Base-by-base conservation (phyloP, 2,888 invertebrate genomes). In the Phasia obesa region DNA sequence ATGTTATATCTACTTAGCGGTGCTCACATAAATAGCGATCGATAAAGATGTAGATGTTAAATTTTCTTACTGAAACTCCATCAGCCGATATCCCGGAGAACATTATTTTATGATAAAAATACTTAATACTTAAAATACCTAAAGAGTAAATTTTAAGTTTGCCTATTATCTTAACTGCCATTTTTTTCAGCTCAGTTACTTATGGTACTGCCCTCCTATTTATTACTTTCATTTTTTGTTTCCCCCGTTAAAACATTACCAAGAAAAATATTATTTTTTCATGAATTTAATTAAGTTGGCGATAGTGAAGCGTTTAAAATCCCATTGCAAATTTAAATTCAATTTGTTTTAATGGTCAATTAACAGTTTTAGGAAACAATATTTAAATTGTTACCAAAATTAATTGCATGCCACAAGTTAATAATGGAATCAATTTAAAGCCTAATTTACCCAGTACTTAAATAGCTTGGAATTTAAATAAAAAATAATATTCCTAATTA, bases 281-380 rank as follows among this genome's bases (percentile, higher is more conserved):
- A 15, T 38, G 2, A 42, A 42, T n/a, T 21, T 15, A 3, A 42
- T 60, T 60, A 38, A 62, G 60, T 31, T 19, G 21, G 7, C 19
- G 31, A 49, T 35, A 9, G 6, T 31, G 51, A 51, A 51, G 17
- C 21, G 25, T 38, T 38, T 67, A 42, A 42, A 67, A 53, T 23
- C 27, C 13, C 21, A 17, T 35, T 42, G 53, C 42, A 55, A 57
- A 44, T 70, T 44, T n/a, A 44, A 27, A 44, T 44, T 27, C 27
- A 31, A 57, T 70, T 21, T 57, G 21, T 57, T 70, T 57, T 44
- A 70, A 57, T 47, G 57, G 69, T 70, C 47, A 70, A 70, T 70
- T 70, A 70, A 57, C 69, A 70, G 44, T 15, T 44, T 55, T 55
- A 70, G 69, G 27, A 51, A 62, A 51, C 17, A 27, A 73, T 17